Evolutionary conservation across 1,140 invertebrate species (phyloP).

Genomic region (Nebria ingens): DNA sequence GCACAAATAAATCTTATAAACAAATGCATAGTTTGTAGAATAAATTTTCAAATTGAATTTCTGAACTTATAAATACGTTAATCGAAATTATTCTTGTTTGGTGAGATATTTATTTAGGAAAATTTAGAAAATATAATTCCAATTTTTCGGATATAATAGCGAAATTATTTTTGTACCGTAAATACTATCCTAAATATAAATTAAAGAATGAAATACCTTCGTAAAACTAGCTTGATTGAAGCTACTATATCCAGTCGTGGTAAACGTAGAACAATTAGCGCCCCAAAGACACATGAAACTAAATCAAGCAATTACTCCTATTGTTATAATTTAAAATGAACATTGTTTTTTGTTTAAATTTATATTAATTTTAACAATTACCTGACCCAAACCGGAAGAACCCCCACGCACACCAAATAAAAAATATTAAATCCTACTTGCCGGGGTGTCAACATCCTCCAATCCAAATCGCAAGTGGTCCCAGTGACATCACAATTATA

Average conservation of each 20-base stretch:
- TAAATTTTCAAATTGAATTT: no score
- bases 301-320: neutral
- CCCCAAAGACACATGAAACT: neutral
- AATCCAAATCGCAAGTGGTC: conserved; percentile 35
- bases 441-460: conserved; percentile 32
- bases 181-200: no score
- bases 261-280: neutral
- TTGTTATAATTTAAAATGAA: no score
- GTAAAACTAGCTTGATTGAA: neutral
- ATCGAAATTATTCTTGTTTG: no score
- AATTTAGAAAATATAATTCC: no score
- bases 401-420: conserved; percentile 34
- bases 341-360: neutral
- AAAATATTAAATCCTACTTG: conserved; percentile 35
- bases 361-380: conserved; percentile 17
- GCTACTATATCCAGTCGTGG: neutral
- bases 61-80: no score
- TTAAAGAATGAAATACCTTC: no score
- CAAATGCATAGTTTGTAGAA: no score
- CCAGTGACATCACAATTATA: conserved; percentile 39
- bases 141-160: no score
- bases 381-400: conserved; percentile 37
- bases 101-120: no score
- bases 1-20: no score
- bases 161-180: no score